Conservation (phyloP, 1,140 invertebrate genomes). For the Dendroctonus ponderosae region DNA sequence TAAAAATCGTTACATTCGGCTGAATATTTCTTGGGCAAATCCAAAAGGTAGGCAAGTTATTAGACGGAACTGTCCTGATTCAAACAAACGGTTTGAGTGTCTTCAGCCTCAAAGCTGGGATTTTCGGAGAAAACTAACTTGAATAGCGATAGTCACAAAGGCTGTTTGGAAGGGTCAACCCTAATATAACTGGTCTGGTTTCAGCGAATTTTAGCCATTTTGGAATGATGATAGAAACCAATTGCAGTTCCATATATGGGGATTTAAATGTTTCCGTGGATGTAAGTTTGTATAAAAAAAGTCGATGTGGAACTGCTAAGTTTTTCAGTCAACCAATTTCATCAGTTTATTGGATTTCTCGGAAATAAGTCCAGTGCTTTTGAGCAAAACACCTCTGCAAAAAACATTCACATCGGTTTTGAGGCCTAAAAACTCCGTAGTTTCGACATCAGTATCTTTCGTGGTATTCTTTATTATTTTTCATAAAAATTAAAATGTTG, state of each 20-base stretch:
- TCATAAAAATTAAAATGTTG: neutral
- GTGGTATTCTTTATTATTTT: no score
- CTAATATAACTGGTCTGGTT: neutral
- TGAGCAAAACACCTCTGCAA: neutral
- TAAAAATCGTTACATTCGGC: slow-evolving; percentile 19
- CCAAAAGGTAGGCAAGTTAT: slow-evolving; percentile 12
- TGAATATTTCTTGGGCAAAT: slow-evolving; percentile 27
- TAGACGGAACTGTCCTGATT: neutral
- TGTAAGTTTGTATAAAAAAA: slow-evolving; percentile 5
- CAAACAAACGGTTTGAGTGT: neutral
- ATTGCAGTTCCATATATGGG: slow-evolving; percentile 21
- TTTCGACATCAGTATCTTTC: neutral
- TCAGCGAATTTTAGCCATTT: slow-evolving; percentile 21
- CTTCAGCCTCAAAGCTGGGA: neutral
- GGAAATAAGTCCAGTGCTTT: neutral
- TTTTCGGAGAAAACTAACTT: neutral
- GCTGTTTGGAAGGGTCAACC: neutral
- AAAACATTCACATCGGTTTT: no score
- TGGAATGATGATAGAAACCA: slow-evolving; percentile 13
- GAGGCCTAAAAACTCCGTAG: no score
- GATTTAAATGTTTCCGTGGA: slow-evolving; percentile 10
- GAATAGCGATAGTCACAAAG: neutral
- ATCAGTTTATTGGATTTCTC: neutral
- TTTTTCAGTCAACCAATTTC: neutral
- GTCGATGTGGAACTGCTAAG: neutral